Conservation (phyloP, 92 coral and sea anemone species). For the Zoanthus solanderi region DNA sequence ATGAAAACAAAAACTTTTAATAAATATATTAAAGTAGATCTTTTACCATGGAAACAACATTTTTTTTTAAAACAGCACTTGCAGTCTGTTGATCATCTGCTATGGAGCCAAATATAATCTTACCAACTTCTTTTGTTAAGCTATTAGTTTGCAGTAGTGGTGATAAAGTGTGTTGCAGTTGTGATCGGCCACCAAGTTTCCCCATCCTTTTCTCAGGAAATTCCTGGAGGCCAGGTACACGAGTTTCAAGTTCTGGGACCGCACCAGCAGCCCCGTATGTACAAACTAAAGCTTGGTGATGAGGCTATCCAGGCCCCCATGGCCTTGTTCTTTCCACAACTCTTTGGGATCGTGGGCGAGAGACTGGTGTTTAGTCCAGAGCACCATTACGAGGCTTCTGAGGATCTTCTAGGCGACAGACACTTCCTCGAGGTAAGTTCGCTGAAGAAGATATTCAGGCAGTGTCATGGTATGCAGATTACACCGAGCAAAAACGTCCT, state of each 20-base stretch:
- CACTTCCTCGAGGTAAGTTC: conserved; percentile 86
- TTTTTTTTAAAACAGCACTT: no score
- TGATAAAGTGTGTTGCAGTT: no score
- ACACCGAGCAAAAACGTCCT: background rate
- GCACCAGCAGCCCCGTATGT: conserved; percentile 78
- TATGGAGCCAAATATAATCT: no score
- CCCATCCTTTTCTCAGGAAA: conserved; percentile 69
- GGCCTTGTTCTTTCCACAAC: conserved; percentile 98
- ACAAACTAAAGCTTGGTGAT: conserved; percentile 94
- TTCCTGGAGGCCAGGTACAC: conserved; percentile 93
- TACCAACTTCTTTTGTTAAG: no score
- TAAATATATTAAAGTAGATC: no score
- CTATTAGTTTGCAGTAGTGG: no score
- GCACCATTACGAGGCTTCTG: conserved; percentile 92
- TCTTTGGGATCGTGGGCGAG: conserved; percentile 95
- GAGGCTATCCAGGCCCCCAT: conserved; percentile 99
- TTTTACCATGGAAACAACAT: no score
- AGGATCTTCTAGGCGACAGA: conserved; percentile 91
- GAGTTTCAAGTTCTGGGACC: conserved; percentile 99
- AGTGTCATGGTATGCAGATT: background rate
- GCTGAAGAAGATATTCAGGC: background rate
- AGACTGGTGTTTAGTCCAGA: conserved; percentile 81
- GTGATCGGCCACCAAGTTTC: background rate
- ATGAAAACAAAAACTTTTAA: no score
- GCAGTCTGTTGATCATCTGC: no score